phyloP scores from a whole-genome alignment of 2,888 invertebrate species.

The Yponomeuta malinellus region DNA sequence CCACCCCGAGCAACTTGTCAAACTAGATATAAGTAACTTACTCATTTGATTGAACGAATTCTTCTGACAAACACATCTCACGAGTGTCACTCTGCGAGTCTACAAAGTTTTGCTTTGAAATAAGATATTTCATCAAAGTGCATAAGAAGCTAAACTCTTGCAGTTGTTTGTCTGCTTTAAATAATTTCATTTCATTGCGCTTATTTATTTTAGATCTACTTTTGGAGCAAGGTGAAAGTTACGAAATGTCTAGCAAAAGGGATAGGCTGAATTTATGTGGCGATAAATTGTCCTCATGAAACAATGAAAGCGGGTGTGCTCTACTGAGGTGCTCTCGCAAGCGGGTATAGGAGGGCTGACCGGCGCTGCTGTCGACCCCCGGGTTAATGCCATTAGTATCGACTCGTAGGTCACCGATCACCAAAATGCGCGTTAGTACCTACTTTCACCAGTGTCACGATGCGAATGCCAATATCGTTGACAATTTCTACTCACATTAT shows the following conservation, averaged over 20 bases:
- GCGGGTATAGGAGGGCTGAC: background rate
- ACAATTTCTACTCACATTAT: slow-evolving; percentile 21
- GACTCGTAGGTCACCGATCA: background rate
- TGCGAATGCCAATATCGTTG: slow-evolving; percentile 33
- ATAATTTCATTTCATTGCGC: background rate
- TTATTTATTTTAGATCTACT: background rate
- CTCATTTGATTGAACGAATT: slow-evolving; percentile 33
- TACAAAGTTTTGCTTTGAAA: background rate
- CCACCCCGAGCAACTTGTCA: slow-evolving; percentile 36
- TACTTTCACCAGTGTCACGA: background rate
- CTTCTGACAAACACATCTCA: slow-evolving; percentile 2
- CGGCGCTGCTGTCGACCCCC: background rate
- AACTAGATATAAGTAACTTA: slow-evolving; percentile 34
- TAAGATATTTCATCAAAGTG: background rate
- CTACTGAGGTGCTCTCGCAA: background rate
- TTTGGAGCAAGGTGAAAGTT: slow-evolving; percentile 26
- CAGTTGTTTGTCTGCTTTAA: background rate
- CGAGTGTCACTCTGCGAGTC: background rate
- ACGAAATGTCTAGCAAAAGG: slow-evolving; percentile 30
- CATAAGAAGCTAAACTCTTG: background rate
- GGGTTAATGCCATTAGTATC: background rate
- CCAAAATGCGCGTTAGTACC: background rate
- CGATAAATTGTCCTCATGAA: slow-evolving; percentile 48
- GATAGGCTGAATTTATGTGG: slow-evolving; percentile 38
- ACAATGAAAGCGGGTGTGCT: slow-evolving; percentile 32